These are phyloP conservation scores for Heliconius ismenius DNA, from an alignment of 2,888 invertebrate species.

Conservation along the genomic window DNA sequence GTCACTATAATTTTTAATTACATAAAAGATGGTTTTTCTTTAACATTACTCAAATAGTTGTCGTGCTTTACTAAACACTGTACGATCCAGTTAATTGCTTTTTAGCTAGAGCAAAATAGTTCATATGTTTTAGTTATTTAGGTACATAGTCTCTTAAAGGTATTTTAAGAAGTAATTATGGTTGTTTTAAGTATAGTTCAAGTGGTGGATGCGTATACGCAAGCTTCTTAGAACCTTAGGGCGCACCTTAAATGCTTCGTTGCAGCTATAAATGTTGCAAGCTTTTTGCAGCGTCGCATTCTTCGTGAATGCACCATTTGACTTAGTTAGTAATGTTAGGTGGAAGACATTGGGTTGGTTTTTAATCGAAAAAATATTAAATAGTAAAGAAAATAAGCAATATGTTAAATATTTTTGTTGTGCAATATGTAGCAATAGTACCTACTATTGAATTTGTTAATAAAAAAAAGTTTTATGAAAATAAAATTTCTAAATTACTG, in stretches of 20 bases:
- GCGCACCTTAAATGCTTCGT: constrained; percentile 50
- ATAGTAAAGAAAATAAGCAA: background rate
- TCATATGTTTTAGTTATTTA: background rate
- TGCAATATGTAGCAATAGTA: too few species aligned
- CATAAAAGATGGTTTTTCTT: constrained; percentile 46
- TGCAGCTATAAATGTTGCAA: constrained; percentile 49
- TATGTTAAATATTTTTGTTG: too few species aligned
- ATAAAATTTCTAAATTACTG: too few species aligned
- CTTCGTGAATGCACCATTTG: constrained; percentile 42
- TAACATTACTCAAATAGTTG: constrained; percentile 44
- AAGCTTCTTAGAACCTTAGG: constrained; percentile 49
- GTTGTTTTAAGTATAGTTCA: constrained; percentile 5
- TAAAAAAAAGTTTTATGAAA: too few species aligned
- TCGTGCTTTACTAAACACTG: constrained; percentile 37
- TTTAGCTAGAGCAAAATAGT: background rate
- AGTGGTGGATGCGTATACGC: constrained; percentile 42
- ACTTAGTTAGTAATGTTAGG: constrained; percentile 4
- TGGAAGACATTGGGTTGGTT: constrained; percentile 7
- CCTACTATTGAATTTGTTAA: too few species aligned
- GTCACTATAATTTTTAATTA: constrained; percentile 46
- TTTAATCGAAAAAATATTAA: background rate
- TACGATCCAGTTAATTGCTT: constrained; percentile 2
- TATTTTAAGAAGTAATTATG: constrained; percentile 22
- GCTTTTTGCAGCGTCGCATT: constrained; percentile 48
- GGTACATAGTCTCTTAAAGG: constrained; percentile 7